Evolutionary conservation across 1,140 invertebrate genomes (phyloP).

Genomic region (Microplitis mediator): DNA sequence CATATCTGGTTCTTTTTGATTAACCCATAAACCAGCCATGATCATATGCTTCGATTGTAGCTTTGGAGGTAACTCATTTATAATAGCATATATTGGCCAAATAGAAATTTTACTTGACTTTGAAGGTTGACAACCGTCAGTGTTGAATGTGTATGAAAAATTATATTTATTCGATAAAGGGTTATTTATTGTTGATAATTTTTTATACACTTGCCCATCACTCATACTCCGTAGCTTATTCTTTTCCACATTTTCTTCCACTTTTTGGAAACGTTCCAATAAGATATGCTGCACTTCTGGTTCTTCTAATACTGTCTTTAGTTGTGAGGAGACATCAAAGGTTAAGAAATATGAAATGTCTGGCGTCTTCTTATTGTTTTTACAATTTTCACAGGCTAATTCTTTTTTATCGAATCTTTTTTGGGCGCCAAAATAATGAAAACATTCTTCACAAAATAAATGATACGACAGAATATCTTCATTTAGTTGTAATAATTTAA

Average conservation of each 20-base stretch:
- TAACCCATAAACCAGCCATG: conserved; percentile 26
- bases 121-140: conserved; percentile 28
- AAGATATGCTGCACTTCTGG: too few species aligned
- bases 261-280: too few species aligned
- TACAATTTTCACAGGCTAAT: too few species aligned
- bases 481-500: neutral
- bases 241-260: too few species aligned
- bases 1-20: conserved; percentile 28
- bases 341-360: too few species aligned
- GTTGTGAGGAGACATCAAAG: too few species aligned
- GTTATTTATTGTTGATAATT: too few species aligned
- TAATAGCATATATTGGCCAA: conserved; percentile 30
- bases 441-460: neutral
- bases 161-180: too few species aligned
- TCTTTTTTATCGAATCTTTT: neutral
- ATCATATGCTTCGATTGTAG: conserved; percentile 25
- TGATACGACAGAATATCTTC: neutral
- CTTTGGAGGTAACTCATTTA: conserved; percentile 29
- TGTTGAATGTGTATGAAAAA: conserved; percentile 32
- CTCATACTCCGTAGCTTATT: too few species aligned
- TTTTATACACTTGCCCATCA: too few species aligned
- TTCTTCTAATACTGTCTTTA: too few species aligned
- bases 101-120: conserved; percentile 29
- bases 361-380: too few species aligned
- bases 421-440: neutral